Evolutionary conservation across 2,797 vertebrate species (phyloP), one percentile per base, ranked within the genome.

Genomic region (Sebastes baramenuke): DNA sequence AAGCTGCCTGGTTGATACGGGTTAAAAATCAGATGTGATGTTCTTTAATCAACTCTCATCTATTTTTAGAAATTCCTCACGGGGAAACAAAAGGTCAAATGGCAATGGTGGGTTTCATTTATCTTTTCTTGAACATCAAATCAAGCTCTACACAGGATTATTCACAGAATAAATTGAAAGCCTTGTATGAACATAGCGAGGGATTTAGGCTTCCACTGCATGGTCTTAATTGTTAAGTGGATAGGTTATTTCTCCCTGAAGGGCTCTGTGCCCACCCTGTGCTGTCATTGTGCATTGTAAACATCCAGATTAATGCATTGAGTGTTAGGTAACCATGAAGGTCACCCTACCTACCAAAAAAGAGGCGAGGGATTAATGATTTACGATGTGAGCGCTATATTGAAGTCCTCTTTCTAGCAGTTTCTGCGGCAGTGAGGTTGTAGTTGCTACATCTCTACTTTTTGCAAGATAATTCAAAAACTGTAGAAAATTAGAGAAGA

Each of bases 61-160:
- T 60, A 25, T 64, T 71, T 77, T 77, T 25, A 71, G 32, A 76
- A 65, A 64, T 59, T 25, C 20, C 8, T 76, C 49, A 3, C 9
- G 11, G 27, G 24, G 12, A 61, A 78, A 72, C 13, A 62, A 59
- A 69, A 72, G 66, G 81, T 83, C 62, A 80, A 72, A 85, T 8
- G 55, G 6, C 55, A 42, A 1, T 5, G 8, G 18, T 9, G 61
- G n/a, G 34, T 52, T 71, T 76, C 34, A 67, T 67, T 67, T 27
- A 64, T 85, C 52, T 75, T 70, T 82, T 72, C 71, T 67, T 75
- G 29, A 79, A 66, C 61, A 18, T 79, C 79, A 81, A 85, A 87
- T 82, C 38, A 71, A 74, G 49, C 60, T 66, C 38, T 2, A 46
- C 29, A 61, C 61, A 62, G 82, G 85, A 90, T 92, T 92, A 86